Conservation (phyloP, 2,113 vertebrate species). For the Bettongia penicillata region DNA sequence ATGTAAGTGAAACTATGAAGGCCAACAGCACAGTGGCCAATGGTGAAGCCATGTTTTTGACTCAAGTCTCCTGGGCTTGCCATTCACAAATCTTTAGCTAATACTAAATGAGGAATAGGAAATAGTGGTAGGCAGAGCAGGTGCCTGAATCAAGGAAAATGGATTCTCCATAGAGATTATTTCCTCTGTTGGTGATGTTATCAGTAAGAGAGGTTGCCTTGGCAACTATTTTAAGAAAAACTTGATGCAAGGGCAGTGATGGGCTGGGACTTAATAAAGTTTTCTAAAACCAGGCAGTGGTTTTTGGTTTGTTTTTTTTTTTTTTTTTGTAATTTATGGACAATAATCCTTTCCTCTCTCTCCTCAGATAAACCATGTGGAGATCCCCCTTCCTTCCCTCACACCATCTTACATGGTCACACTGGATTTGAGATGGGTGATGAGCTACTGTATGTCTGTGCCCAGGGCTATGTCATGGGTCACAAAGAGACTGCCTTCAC, state of each 20-base stretch:
- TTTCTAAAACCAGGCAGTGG: not conserved
- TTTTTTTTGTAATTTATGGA: not conserved
- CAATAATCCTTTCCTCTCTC: not conserved
- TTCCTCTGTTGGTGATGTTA: not conserved
- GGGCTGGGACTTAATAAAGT: not conserved
- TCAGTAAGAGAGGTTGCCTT: not conserved
- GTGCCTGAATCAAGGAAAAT: not conserved
- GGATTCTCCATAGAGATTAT: not conserved
- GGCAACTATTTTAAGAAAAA: not conserved
- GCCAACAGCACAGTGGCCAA: not conserved
- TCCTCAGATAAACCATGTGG: constrained; percentile 91
- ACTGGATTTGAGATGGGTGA: constrained; percentile 93
- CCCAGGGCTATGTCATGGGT: constrained; percentile 86
- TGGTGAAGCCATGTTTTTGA: not conserved
- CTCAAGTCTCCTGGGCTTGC: not conserved
- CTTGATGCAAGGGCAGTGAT: no score
- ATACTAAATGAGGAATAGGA: not conserved
- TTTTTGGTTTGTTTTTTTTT: no score
- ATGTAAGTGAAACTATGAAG: not conserved
- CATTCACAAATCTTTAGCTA: not conserved
- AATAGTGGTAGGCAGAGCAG: not conserved
- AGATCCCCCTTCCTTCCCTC: constrained; percentile 92
- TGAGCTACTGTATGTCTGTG: constrained; percentile 92
- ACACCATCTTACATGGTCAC: constrained; percentile 89
- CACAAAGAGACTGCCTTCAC: constrained; percentile 89